A percentile compares a stretch with the other conserved stretches of the same genome.
Evolutionary conservation across 1,140 invertebrate species (phyloP).

Genomic region (Drosophila ambigua): DNA sequence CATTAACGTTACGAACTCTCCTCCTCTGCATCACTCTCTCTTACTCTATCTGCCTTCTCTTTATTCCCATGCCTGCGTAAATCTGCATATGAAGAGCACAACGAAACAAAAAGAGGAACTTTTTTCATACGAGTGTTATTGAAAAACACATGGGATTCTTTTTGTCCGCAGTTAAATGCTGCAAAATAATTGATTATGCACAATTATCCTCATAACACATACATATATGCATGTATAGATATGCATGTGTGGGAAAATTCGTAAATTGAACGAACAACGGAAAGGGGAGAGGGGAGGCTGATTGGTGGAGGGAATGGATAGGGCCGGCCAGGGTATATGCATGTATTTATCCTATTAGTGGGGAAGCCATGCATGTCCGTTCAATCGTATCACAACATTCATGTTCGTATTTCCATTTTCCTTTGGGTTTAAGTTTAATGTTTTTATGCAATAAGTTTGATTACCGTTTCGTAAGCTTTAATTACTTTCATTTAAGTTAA

Average conservation of each 20-base stretch:
- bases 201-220: slow-evolving; percentile 68
- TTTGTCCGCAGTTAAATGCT: slow-evolving; percentile 65
- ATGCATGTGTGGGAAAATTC: slow-evolving; percentile 3
- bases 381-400: slow-evolving; percentile 75
- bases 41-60: not conserved
- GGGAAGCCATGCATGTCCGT: slow-evolving; percentile 26
- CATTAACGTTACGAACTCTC: slow-evolving; percentile 20
- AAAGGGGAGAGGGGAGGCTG: slow-evolving; percentile 6
- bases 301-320: not conserved
- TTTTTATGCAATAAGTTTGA: slow-evolving; percentile 52
- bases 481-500: slow-evolving; percentile 36
- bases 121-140: slow-evolving; percentile 20
- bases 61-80: slow-evolving; percentile 15
- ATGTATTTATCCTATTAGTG: slow-evolving; percentile 5
- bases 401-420: slow-evolving; percentile 50
- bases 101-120: slow-evolving; percentile 4
- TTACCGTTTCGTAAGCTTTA: slow-evolving; percentile 39
- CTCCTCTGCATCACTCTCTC: not conserved
- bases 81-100: slow-evolving; percentile 36
- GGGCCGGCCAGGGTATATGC: not conserved
- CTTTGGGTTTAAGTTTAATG: slow-evolving; percentile 10
- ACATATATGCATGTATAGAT: no score
- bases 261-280: not conserved
- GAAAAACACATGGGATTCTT: slow-evolving; percentile 36
- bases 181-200: slow-evolving; percentile 81